These are phyloP conservation scores for Cerastis leucographa DNA, from an alignment of 2,888 invertebrate genomes.

Conservation along the genomic window DNA sequence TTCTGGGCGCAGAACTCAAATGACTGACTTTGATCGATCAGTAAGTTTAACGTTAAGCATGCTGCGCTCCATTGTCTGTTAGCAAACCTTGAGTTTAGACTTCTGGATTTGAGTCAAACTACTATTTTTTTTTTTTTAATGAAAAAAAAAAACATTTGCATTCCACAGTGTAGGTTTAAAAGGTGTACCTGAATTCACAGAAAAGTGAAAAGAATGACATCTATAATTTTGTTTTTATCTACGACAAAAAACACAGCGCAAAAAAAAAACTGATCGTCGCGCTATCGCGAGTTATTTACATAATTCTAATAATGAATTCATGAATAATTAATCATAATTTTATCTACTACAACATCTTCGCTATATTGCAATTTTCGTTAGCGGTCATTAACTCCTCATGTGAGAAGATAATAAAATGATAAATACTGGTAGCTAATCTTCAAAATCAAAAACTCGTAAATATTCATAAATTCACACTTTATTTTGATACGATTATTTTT, in stretches of 20 bases:
- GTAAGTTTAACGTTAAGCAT: no score
- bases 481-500: no score
- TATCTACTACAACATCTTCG: not conserved
- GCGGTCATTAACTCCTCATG: slow-evolving; percentile 26
- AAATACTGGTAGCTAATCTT: slow-evolving; percentile 1
- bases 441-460: not conserved
- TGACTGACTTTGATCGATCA: no score
- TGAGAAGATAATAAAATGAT: not conserved
- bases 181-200: no score
- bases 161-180: no score
- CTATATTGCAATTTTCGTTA: slow-evolving; percentile 1
- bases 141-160: not conserved
- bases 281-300: not conserved
- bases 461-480: not conserved
- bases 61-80: no score
- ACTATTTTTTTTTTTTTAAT: not conserved
- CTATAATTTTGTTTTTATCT: not conserved
- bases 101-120: no score
- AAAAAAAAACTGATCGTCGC: slow-evolving; percentile 4
- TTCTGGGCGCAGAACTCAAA: no score
- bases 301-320: slow-evolving; percentile 30
- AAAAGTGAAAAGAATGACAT: not conserved
- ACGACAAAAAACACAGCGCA: not conserved
- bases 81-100: no score
- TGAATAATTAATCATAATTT: not conserved